Evolutionary conservation across 1,140 invertebrate species (phyloP).

Genomic region (Onthophagus taurus): DNA sequence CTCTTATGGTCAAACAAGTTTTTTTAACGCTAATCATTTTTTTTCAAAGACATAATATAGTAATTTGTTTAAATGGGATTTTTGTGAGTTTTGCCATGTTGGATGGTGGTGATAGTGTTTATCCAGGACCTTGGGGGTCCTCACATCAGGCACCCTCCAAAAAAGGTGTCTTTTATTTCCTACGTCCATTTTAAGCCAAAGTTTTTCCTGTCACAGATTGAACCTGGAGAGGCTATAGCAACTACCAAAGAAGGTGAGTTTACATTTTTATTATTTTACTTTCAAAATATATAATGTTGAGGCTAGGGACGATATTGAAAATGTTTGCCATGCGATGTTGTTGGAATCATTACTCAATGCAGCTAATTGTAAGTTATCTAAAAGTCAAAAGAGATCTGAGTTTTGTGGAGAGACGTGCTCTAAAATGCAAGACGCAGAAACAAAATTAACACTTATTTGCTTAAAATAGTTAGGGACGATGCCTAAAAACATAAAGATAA

Average conservation of each 20-base stretch:
- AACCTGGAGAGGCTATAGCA: conserved; percentile 33
- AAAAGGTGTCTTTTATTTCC: conserved; percentile 30
- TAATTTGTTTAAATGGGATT: too few species aligned
- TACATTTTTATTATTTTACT: conserved; percentile 7
- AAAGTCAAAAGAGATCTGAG: too few species aligned
- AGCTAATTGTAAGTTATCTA: background rate
- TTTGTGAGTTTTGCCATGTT: conserved; percentile 30
- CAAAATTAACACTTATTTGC: too few species aligned
- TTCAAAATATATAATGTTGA: background rate
- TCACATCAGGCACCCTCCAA: conserved; percentile 19
- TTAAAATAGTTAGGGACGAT: too few species aligned
- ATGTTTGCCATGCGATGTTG: background rate
- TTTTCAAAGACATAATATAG: too few species aligned
- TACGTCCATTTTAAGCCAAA: conserved; percentile 32
- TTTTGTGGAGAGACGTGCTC: too few species aligned
- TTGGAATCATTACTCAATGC: background rate
- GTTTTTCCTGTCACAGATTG: conserved; percentile 33
- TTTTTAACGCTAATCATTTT: too few species aligned
- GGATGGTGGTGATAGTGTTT: conserved; percentile 38
- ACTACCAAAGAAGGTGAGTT: conserved; percentile 38
- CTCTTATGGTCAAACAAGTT: too few species aligned
- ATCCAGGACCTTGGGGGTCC: conserved; percentile 33
- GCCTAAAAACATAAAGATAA: too few species aligned
- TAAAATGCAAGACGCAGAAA: too few species aligned
- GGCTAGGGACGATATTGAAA: background rate